phyloP scores from a whole-genome alignment of 2,888 invertebrate genomes.

The Proisotoma minuta region DNA sequence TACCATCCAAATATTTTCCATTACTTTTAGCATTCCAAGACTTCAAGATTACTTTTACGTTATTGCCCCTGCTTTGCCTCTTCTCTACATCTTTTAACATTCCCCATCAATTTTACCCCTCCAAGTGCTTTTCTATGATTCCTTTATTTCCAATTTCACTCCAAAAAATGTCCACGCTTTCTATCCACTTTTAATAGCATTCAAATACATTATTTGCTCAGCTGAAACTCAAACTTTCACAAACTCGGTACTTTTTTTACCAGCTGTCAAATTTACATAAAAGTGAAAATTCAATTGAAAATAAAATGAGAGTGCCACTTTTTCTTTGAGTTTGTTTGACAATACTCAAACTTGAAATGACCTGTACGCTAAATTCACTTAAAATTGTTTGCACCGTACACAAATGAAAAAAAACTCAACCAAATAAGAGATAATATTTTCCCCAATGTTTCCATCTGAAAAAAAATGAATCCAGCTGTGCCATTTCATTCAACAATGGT shows the following conservation, averaged over 20 bases:
- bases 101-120: neutral
- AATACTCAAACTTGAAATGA: no score
- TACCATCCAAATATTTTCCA: conserved; percentile 13
- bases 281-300: neutral
- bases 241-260: conserved; percentile 1
- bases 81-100: neutral
- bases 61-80: neutral
- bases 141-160: conserved; percentile 3
- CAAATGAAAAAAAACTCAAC: no score
- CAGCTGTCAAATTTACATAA: neutral
- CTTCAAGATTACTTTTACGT: conserved; percentile 5
- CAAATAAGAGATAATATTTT: no score
- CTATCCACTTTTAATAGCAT: conserved; percentile 4
- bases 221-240: conserved; percentile 10
- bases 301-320: no score
- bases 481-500: no score
- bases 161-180: neutral
- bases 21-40: conserved; percentile 9
- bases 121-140: neutral
- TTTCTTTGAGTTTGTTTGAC: no score
- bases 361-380: no score
- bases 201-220: conserved; percentile 10
- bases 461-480: no score
- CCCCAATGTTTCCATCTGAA: no score
- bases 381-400: no score